phyloP scores from a whole-genome alignment of 2,797 vertebrate genomes.

The Simalia tracyae region DNA sequence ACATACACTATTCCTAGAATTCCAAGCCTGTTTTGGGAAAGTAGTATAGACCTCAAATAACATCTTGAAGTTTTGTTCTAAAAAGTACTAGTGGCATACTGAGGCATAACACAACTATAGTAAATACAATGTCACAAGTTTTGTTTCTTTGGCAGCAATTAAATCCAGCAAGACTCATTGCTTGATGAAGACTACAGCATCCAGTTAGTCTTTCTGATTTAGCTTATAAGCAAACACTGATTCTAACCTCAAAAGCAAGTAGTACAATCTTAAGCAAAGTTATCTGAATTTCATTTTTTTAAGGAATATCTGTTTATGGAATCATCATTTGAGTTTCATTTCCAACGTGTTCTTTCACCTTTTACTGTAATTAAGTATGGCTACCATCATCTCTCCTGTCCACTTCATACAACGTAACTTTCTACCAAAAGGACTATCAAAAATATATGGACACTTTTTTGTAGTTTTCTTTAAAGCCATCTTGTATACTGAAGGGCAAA shows the following conservation, averaged over 20 bases:
- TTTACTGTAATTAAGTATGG: neutral
- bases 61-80: neutral
- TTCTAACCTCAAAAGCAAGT: constrained; percentile 13
- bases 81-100: neutral
- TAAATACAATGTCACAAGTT: neutral
- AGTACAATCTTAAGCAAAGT: constrained; percentile 5
- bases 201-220: neutral
- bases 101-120: neutral
- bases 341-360: neutral
- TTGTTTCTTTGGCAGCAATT: neutral
- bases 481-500: neutral
- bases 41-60: neutral
- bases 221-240: neutral
- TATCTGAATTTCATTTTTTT: neutral
- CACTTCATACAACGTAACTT: neutral
- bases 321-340: neutral
- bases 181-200: neutral
- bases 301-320: neutral
- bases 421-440: neutral
- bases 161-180: neutral
- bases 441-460: neutral
- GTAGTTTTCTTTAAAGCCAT: neutral
- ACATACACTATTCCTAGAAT: neutral
- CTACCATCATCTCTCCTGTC: neutral
- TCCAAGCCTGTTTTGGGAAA: neutral